Conservation (phyloP, 2,888 invertebrate genomes). For the Aproaerema taeniolella region DNA sequence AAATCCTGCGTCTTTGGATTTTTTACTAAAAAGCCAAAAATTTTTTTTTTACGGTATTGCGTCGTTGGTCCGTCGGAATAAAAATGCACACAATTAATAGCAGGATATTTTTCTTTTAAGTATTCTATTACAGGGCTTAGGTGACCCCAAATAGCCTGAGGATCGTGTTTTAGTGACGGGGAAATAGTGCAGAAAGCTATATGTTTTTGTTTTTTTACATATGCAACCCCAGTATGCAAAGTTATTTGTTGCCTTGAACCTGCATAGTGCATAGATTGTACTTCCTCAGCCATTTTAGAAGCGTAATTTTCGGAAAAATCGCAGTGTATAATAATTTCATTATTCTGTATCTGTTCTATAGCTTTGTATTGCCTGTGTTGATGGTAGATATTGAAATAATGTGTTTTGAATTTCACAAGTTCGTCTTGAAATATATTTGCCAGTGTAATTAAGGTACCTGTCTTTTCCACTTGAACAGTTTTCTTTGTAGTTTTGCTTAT, state of each 20-base stretch:
- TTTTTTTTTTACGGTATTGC: constrained; percentile 14
- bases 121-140: constrained; percentile 13
- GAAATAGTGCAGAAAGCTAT: constrained; percentile 15
- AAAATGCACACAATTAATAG: constrained; percentile 5
- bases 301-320: too few species aligned
- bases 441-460: not conserved
- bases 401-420: constrained; percentile 1
- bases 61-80: constrained; percentile 11
- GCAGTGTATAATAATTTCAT: too few species aligned
- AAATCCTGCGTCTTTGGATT: constrained; percentile 1
- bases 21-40: constrained; percentile 2
- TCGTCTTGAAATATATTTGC: not conserved
- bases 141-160: constrained; percentile 14
- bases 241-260: too few species aligned
- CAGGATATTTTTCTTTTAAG: constrained; percentile 13
- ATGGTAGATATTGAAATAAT: constrained; percentile 3
- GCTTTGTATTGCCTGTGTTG: constrained; percentile 1
- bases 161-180: constrained; percentile 13
- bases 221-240: constrained; percentile 16
- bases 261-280: too few species aligned
- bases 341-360: not conserved
- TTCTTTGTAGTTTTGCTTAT: not conserved
- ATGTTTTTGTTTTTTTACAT: constrained; percentile 15
- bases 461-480: constrained; percentile 2
- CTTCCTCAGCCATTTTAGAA: too few species aligned